phyloP scores from a whole-genome alignment of 2,888 invertebrate species.

The Habroteleia sp. region DNA sequence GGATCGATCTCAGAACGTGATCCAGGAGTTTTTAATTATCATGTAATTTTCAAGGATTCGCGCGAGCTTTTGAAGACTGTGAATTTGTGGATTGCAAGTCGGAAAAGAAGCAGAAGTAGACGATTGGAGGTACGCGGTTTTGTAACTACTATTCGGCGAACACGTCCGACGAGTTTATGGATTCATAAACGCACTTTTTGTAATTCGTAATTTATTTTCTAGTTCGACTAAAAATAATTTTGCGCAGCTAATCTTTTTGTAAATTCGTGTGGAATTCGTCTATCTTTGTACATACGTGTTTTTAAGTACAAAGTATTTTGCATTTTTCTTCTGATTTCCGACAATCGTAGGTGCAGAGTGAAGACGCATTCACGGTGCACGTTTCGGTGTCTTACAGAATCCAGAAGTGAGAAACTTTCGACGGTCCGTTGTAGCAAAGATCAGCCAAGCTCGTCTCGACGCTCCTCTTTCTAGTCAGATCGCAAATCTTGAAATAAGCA shows the following conservation, averaged over 20 bases:
- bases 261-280: slow-evolving; percentile 34
- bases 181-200: slow-evolving; percentile 25
- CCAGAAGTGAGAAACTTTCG: slow-evolving; percentile 29
- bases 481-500: slow-evolving; percentile 24
- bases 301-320: slow-evolving; percentile 49
- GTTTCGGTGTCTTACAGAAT: no score
- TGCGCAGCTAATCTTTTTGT: slow-evolving; percentile 20
- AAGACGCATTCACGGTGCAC: no score
- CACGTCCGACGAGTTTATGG: slow-evolving; percentile 17
- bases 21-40: slow-evolving; percentile 9
- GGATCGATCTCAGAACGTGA: slow-evolving; percentile 24
- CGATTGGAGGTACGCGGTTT: slow-evolving; percentile 18
- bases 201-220: slow-evolving; percentile 37
- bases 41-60: no score
- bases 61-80: slow-evolving; percentile 30
- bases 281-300: slow-evolving; percentile 40
- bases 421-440: slow-evolving; percentile 36
- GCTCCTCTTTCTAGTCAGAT: slow-evolving; percentile 44
- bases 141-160: slow-evolving; percentile 6
- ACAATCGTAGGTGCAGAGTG: slow-evolving; percentile 1
- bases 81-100: no score
- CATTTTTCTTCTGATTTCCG: slow-evolving; percentile 51
- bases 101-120: no score
- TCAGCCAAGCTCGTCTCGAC: slow-evolving; percentile 40
- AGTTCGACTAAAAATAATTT: slow-evolving; percentile 21